Base-by-base conservation (phyloP, 2,888 invertebrate species). In the Rhagium mordax region DNA sequence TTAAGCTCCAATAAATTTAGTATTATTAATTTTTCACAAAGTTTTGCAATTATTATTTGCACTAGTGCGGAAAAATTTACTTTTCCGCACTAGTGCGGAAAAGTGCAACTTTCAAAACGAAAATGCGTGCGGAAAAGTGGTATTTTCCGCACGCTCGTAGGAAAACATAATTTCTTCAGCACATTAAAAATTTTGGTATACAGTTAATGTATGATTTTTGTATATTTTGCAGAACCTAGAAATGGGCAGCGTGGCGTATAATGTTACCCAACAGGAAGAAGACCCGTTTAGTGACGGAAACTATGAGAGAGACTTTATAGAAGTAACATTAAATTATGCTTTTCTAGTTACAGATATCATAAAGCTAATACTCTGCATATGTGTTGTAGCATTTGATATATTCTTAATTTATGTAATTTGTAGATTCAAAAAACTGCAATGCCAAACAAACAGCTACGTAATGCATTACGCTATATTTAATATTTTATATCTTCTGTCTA, bases 371-470 rank as follows among this genome's bases (percentile, higher is more conserved):
- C n/a, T 72, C 15, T 59, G 57, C 18, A 16, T 76, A 6, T 57
- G 59, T 2, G 74, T 70, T 13, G 21, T 75, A 29, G 59, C 61
- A 6, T 62, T 70, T 8, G 51, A 67, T 16, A 60, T 72, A 47
- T 77, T 75, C 20, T 51, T 77, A 2, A 55, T 57, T 10, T 70
- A 70, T 8, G 61, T 69, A 8, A 69, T 77, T 13, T 60, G 66
- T 13, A 70, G 74, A 59, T 74, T 75, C 21, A 53, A 71, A 16
- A 70, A 24, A 57, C 20, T 74, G 3, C 20, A 33, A 33, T 47
- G 48, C 8, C 33, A 33, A n/a, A 10, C 21, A 1, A 74, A 74
- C 24, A 41, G 27, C 3, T 68, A 67, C 18, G 68, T 74, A 20
- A 20, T 67, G 49, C 60, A 67, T 47, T 67, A 49, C 3, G 29